Base-by-base conservation (phyloP, 2,113 vertebrate species). In the Gasterosteus aculeatus region DNA sequence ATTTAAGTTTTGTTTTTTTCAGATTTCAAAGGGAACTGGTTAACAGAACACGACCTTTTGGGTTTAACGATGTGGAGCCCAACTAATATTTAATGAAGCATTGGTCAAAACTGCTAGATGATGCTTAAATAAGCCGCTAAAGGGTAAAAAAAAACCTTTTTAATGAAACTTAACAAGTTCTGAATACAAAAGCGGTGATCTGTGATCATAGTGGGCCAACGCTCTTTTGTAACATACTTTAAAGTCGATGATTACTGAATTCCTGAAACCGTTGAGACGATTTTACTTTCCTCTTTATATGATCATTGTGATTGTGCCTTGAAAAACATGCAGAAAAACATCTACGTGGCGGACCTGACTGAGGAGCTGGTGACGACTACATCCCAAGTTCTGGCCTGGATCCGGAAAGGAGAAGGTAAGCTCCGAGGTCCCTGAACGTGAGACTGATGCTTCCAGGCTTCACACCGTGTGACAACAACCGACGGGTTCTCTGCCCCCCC, bases 381-480 rank as follows among this genome's bases (percentile, higher is more conserved):
- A 16, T 92, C 97, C 22, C 95, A 99, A 93, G 97, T 94, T 12
- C 88, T 99, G 82, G 88, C 94, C 61, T 99, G 96, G 96, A 95
- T 99, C 68, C 91, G 92, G 35, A 97, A 97, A 91, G 97, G 97
- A 93, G 97, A 99, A 93, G 97, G 97, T 99, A 95, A 95, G 95
- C 49, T 35, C 6, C 65, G 42, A 14, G 5, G 26, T 57, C 3
- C 12, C 2, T 19, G 14, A 44, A 46, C n/a, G 7, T 26, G 6
- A 60, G 3, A 22, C 10, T 5, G 5, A n/a, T 53, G 22, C 1
- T 11, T 51, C 7, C 6, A 10, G 7, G 0, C 3, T 10, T 1
- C 5, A 3, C 10, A 9, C 14, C 47, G 18, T 46, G 18, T 66
- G 56, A 81, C 2, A 18, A 81, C 2, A 18, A 42, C 29, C 18